Conservation (phyloP, 2,888 invertebrate species). For the Theretra japonica region DNA sequence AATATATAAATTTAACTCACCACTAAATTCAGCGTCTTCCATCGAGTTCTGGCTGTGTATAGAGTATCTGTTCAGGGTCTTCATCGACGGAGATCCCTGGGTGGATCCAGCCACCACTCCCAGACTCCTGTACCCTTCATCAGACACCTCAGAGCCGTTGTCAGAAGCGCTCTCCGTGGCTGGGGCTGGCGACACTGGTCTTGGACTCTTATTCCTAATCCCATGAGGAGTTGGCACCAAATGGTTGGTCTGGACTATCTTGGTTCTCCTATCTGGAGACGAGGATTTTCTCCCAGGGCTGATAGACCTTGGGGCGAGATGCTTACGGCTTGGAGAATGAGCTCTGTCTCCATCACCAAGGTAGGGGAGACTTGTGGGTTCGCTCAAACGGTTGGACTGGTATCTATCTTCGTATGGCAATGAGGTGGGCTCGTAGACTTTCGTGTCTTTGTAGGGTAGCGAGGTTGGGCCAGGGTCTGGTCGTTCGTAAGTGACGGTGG, state of each 20-base stretch:
- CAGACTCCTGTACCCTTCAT: slow-evolving; percentile 93
- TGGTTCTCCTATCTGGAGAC: slow-evolving; percentile 74
- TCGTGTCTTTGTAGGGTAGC: slow-evolving; percentile 63
- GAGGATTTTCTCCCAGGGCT: slow-evolving; percentile 75
- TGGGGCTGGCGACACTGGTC: slow-evolving; percentile 84
- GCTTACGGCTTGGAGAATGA: slow-evolving; percentile 68
- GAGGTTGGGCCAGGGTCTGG: slow-evolving; percentile 71
- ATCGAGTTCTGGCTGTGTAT: slow-evolving; percentile 89
- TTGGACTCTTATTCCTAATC: slow-evolving; percentile 72
- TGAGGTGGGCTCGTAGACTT: slow-evolving; percentile 69
- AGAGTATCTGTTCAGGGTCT: slow-evolving; percentile 86
- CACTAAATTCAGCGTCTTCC: slow-evolving; percentile 89
- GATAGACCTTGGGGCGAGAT: slow-evolving; percentile 61
- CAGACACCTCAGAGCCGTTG: slow-evolving; percentile 93
- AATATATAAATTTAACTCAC: slow-evolving; percentile 69
- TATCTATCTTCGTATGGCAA: slow-evolving; percentile 56
- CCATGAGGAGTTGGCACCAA: slow-evolving; percentile 81
- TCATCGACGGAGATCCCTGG: slow-evolving; percentile 76
- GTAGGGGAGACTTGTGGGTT: slow-evolving; percentile 74
- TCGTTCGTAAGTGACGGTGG: slow-evolving; percentile 93
- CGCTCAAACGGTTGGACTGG: slow-evolving; percentile 44
- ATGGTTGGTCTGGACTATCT: slow-evolving; percentile 71
- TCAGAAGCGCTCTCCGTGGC: slow-evolving; percentile 88
- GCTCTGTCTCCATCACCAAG: slow-evolving; percentile 64
- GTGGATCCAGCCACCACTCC: slow-evolving; percentile 86